phyloP scores from a whole-genome alignment of 2,113 vertebrate genomes.

The Ceyx cyanopectus region DNA sequence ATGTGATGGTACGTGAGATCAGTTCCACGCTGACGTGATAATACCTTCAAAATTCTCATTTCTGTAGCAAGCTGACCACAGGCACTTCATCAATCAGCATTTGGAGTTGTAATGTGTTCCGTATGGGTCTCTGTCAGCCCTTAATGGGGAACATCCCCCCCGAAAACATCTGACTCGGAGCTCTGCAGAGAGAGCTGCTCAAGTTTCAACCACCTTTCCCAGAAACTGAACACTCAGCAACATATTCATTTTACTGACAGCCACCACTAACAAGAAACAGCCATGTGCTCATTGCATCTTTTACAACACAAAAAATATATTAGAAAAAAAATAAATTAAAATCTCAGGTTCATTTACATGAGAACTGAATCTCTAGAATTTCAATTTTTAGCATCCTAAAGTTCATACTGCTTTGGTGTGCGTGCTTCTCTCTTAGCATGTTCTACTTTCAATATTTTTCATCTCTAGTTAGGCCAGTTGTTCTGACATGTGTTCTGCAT shows the following conservation, averaged over 20 bases:
- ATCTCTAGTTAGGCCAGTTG: background rate
- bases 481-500: background rate
- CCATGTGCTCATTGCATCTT: slow-evolving; percentile 5
- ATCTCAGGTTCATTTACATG: background rate
- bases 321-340: background rate
- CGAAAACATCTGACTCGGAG: slow-evolving; percentile 68
- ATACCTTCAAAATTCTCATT: slow-evolving; percentile 74
- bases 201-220: slow-evolving; percentile 76
- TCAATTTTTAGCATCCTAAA: background rate
- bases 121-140: slow-evolving; percentile 73
- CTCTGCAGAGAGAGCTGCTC: slow-evolving; percentile 62
- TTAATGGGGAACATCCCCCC: slow-evolving; percentile 76
- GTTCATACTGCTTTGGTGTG: background rate
- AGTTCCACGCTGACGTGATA: slow-evolving; percentile 73
- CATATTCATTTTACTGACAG: slow-evolving; percentile 76
- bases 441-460: background rate
- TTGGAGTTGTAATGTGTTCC: slow-evolving; percentile 75
- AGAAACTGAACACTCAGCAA: slow-evolving; percentile 78
- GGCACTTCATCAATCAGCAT: slow-evolving; percentile 78
- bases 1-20: slow-evolving; percentile 65
- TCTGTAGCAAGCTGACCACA: slow-evolving; percentile 77
- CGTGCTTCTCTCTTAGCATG: background rate
- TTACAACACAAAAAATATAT: slow-evolving; percentile 47
- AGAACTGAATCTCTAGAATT: background rate
- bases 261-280: slow-evolving; percentile 77